Evolutionary conservation across 2,797 vertebrate species (phyloP).

Genomic region (Phalanger gymnotis): DNA sequence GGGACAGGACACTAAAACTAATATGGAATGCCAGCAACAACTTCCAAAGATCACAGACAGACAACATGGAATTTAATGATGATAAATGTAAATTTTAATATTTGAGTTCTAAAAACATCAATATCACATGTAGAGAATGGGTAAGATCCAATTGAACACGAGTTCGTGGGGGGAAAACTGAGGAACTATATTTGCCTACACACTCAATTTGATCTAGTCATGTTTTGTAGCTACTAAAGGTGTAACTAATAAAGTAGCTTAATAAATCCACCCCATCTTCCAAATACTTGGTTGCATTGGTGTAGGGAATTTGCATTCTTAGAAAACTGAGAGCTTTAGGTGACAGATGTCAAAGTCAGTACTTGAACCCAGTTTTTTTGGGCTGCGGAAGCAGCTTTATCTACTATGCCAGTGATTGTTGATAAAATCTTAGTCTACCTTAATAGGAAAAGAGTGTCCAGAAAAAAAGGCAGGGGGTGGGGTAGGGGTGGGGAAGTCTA

Average conservation of each 20-base stretch:
- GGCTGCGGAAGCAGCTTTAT: neutral
- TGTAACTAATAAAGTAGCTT: no score
- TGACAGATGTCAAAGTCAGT: neutral
- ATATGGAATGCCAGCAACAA: neutral
- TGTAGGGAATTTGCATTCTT: neutral
- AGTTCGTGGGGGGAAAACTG: neutral
- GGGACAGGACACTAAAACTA: neutral
- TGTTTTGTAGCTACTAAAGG: neutral
- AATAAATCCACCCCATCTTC: neutral
- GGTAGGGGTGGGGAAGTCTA: neutral
- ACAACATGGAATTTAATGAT: neutral
- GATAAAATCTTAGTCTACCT: neutral
- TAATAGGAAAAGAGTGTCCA: neutral
- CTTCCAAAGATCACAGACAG: neutral
- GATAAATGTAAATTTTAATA: neutral
- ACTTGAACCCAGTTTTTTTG: neutral
- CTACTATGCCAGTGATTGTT: neutral
- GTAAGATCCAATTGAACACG: neutral
- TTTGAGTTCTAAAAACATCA: neutral
- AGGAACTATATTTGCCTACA: no score
- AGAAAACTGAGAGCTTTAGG: neutral
- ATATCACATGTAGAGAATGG: neutral
- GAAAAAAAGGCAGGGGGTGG: neutral
- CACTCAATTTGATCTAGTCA: neutral
- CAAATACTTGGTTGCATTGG: neutral